Evolutionary conservation across 2,888 invertebrate species (phyloP), one percentile per base, ranked within the genome.

Genomic region (Brassicogethes aeneus): DNA sequence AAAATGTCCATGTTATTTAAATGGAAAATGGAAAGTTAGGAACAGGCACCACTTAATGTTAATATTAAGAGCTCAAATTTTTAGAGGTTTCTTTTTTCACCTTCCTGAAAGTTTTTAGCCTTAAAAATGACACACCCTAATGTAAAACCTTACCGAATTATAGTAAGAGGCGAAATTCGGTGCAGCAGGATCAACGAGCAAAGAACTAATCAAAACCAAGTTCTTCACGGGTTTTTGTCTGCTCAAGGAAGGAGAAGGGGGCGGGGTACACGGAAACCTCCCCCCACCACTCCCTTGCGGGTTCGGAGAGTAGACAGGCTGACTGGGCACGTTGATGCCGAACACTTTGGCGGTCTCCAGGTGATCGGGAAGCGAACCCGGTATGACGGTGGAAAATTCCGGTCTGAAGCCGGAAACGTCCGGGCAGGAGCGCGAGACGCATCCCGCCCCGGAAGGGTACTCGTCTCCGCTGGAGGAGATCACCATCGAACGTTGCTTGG

Each of bases 401-500:
- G 50, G 51, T 53, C 54, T 55, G 40, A 52, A 60, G n/a, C n/a
- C n/a, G 1, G 68, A 68, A 2, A 90, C 74, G 66, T 86, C 79
- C 0, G 92, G 91, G 60, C 90, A 91, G 0, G 92, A 92, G 52
- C 77, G 76, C 5, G 90, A 91, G 45, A 85, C 70, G 65, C 77
- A 81, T 40, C 72, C 65, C 3, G 74, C 69, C 50, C 55, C 56
- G 5, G 50, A 44, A 2, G 64, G 61, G 2, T 56, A 44, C 29
- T 64, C 62, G 62, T 71, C 51, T 61, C 70, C 63, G 10, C 50
- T 46, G 13, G 57, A 55, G 7, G 60, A 90, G 46, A 85, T 79
- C 64, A 94, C 86, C 76, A 94, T 83, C 61, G 81, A 80, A 23
- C 92, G 78, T 67, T 90, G 86, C 53, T 81, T 81, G 0, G 89